Evolutionary conservation across 1,140 invertebrate genomes (phyloP), one percentile per base, ranked within the genome.

Genomic region (Carcinoscorpius rotundicauda): DNA sequence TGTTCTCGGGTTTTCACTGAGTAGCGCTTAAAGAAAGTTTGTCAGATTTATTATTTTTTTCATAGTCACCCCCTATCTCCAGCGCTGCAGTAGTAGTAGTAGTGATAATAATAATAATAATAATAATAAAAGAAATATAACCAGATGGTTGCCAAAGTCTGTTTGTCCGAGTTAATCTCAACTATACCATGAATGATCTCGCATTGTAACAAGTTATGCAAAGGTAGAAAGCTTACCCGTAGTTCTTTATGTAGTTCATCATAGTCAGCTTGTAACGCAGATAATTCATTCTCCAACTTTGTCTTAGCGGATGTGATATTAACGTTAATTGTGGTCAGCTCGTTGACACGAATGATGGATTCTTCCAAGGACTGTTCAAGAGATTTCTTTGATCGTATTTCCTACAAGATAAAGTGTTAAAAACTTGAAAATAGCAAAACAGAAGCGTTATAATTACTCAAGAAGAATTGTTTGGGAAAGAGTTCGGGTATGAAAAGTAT

Each of bases 161-260:
- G 29, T 29, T 29, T 29, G 29, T 29, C 2, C 29, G 29, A 29
- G 29, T 29, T 29, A 29, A 29, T 29, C 29, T 29, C 29, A 29
- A 29, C 29, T 29, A 29, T 29, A 29, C 29, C 29, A 29, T 29
- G 29, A 2, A 29, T 29, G 29, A 29, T n/a, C n/a, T n/a, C n/a
- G n/a, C n/a, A n/a, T n/a, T 29, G 29, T 29, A 29, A 29, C 29
- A 29, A 29, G 29, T 29, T 2, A 29, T 29, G 29, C 0, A 29
- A 29, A 29, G 29, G 2, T 29, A 29, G 4, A 56, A 5, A 5
- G 49, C 86, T 86, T 71, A 93, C 85, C 79, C 88, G 86, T 70
- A 95, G 80, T 79, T 95, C 91, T 79, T 94, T 94, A 77, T 90
- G 92, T 73, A 96, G 86, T 81, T 97, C 94, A 76, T 97, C 93